Conservation (phyloP, 2,797 vertebrate genomes). For the Heterohyrax brucei region DNA sequence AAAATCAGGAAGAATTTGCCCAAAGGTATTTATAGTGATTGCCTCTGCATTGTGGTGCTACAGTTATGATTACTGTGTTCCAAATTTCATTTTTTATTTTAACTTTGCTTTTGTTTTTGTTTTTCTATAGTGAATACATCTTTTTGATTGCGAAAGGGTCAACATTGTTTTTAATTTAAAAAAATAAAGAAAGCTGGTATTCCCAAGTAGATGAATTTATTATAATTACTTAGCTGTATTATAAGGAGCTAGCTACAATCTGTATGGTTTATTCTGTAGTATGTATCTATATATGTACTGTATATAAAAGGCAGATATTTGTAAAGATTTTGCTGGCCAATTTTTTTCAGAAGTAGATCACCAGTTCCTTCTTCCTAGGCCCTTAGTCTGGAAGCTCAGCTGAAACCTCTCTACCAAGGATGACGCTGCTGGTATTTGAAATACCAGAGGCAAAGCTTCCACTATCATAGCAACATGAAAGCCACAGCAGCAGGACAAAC, state of each 20-base stretch:
- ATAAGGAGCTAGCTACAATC: neutral
- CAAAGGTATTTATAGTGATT: neutral
- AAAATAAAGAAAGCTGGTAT: conserved; percentile 47
- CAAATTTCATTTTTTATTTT: neutral
- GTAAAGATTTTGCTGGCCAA: too few relatives aligned
- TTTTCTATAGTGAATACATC: conserved; percentile 42
- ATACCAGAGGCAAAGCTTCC: too few relatives aligned
- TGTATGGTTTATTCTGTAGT: neutral
- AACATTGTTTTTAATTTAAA: conserved; percentile 60
- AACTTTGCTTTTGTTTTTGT: neutral
- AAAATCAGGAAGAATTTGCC: neutral
- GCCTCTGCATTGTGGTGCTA: neutral
- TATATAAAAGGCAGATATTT: neutral
- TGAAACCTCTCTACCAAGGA: too few relatives aligned
- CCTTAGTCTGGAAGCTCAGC: too few relatives aligned
- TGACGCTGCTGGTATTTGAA: too few relatives aligned
- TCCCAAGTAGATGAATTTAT: neutral
- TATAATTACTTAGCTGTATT: neutral
- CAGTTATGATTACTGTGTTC: neutral
- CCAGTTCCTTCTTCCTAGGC: too few relatives aligned
- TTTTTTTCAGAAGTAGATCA: too few relatives aligned
- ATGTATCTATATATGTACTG: neutral
- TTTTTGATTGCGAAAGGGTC: conserved; percentile 13
- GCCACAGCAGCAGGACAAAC: too few relatives aligned
- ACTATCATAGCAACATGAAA: too few relatives aligned